Conservation (phyloP, 1,140 invertebrate genomes). For the Solenopsis invicta region DNA sequence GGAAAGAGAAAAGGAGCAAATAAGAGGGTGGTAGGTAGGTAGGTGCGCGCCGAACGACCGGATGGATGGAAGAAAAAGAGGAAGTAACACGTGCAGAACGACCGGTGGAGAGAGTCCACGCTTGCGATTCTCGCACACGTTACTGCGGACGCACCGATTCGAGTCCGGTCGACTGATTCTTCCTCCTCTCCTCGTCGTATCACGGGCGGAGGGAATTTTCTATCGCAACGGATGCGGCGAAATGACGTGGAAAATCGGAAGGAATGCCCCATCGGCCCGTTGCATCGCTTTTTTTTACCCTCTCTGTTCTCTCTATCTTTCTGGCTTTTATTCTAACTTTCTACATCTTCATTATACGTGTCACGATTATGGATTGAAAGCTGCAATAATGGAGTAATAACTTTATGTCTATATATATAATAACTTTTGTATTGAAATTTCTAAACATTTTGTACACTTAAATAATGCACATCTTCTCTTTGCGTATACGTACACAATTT, state of each 20-base stretch:
- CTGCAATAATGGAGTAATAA: neutral
- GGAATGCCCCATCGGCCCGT: slow-evolving; percentile 55
- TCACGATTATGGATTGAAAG: slow-evolving; percentile 10
- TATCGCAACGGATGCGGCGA: slow-evolving; percentile 64
- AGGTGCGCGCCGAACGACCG: slow-evolving; percentile 17
- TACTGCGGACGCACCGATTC: slow-evolving; percentile 71
- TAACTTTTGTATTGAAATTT: neutral
- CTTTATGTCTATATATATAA: neutral
- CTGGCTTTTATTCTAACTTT: neutral
- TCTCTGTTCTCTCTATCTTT: neutral
- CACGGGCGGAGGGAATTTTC: slow-evolving; percentile 71
- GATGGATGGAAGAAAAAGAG: slow-evolving; percentile 28
- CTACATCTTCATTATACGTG: slow-evolving; percentile 17
- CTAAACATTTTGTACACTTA: neutral
- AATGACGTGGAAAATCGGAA: slow-evolving; percentile 71
- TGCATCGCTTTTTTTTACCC: slow-evolving; percentile 53
- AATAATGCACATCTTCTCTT: neutral
- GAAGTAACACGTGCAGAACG: slow-evolving; percentile 51
- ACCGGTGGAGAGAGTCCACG: slow-evolving; percentile 41
- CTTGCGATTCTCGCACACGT: slow-evolving; percentile 62
- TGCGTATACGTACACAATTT: neutral
- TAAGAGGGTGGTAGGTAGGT: slow-evolving; percentile 25
- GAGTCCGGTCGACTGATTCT: slow-evolving; percentile 72
- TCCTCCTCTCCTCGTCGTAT: slow-evolving; percentile 60
- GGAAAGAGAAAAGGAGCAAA: slow-evolving; percentile 28